phyloP scores from a whole-genome alignment of 2,888 invertebrate species.

The Campoplex nolae region DNA sequence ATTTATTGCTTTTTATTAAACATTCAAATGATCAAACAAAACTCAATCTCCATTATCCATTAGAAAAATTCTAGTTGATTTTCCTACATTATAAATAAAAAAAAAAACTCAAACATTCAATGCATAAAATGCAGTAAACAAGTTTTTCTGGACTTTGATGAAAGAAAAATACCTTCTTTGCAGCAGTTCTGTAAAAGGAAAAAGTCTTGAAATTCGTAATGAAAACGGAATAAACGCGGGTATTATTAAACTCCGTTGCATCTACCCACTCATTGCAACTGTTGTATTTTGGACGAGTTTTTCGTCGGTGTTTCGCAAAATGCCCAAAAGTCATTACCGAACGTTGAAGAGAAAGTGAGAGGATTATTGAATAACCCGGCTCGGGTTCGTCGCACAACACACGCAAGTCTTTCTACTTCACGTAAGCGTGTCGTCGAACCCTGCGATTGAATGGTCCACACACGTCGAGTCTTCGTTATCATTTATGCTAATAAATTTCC shows the following conservation, averaged over 20 bases:
- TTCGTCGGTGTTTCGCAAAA: slow-evolving; percentile 4
- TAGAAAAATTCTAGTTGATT: background rate
- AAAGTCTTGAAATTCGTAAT: background rate
- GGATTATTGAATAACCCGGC: slow-evolving; percentile 58
- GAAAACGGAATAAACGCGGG: background rate
- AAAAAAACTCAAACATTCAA: background rate
- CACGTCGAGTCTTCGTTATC: slow-evolving; percentile 8
- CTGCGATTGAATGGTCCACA: slow-evolving; percentile 43
- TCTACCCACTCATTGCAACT: too few relatives aligned
- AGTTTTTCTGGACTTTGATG: background rate
- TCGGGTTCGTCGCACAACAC: slow-evolving; percentile 21
- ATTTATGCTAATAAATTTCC: slow-evolving; percentile 1
- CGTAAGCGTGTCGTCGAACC: slow-evolving; percentile 60
- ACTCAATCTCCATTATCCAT: background rate
- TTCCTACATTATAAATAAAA: background rate
- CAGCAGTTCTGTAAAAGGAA: background rate
- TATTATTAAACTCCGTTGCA: background rate
- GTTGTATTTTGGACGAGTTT: slow-evolving; percentile 4
- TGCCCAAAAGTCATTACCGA: slow-evolving; percentile 47
- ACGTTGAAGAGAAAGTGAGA: slow-evolving; percentile 55
- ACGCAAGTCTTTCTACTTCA: slow-evolving; percentile 46
- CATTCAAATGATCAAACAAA: background rate
- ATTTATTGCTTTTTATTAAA: too few relatives aligned
- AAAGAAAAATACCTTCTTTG: background rate
- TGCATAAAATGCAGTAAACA: too few relatives aligned